Evolutionary conservation across 2,888 invertebrate species (phyloP), one percentile per base, ranked within the genome.

Genomic region (Ophion obscuratus): DNA sequence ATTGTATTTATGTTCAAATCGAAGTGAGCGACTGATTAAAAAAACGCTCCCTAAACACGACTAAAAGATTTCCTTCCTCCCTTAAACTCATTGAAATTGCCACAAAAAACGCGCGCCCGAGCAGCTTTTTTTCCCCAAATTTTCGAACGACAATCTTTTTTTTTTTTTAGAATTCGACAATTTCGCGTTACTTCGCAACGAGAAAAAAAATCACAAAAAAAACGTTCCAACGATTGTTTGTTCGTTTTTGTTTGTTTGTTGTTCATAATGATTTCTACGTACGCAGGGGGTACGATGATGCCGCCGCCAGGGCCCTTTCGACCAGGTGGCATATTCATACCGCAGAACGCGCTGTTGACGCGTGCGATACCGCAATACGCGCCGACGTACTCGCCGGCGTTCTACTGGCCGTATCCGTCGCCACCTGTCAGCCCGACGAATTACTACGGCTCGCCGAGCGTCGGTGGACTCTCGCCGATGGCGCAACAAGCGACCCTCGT

Each of bases 391-490:
- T 94, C 94, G 47, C 95, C 95, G 6, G 95, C 96, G 64, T 96
- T 98, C 90, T 98, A 98, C 95, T 99, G 98, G 98, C 97, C 97
- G 0, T 98, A 98, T 95, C 98, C 98, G 70, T 98, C 98, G 90
- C 98, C 98, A 61, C 98, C 98, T 0, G 98, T 98, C 24, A 98
- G 98, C 66, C 98, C 98, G 0, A 98, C 98, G 61, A 97, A 97
- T 91, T 97, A 97, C 94, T 97, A 97, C 92, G 97, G 97, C 86
- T 96, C 96, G 2, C 96, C 96, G 36, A 93, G 87, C 40, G 92
- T 93, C 17, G 91, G 92, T 14, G 92, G 92, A 14, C 92, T 93
- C 9, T 89, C 92, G 10, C 90, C 90, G n/a, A 93, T 93, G 82
- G 92, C 92, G 24, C 93, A 92, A 73, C 92, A 91, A 85, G 89